A percentile compares a stretch with the other conserved stretches of the same genome.
These are phyloP conservation scores for Mustela lutreola DNA, from an alignment of 2,113 vertebrate species.

Conservation along the genomic window DNA sequence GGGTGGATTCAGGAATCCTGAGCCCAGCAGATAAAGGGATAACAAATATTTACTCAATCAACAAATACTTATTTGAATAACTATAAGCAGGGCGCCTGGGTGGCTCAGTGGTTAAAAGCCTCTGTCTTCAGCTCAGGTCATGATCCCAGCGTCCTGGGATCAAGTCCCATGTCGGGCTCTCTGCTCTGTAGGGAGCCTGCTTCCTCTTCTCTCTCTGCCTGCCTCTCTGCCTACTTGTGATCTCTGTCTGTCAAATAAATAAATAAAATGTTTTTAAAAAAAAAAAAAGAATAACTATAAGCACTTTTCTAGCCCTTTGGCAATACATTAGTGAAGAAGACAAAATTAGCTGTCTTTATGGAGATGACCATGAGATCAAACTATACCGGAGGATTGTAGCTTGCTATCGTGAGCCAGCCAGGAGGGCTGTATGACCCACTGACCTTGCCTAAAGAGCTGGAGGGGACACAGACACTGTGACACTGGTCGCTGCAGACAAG, in stretches of 20 bases:
- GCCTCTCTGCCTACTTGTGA: too few relatives aligned
- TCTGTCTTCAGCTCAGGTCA: too few relatives aligned
- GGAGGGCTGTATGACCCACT: neutral
- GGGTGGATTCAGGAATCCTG: neutral
- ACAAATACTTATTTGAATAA: neutral
- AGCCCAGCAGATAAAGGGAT: neutral
- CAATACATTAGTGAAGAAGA: neutral
- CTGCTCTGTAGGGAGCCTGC: too few relatives aligned
- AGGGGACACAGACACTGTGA: neutral
- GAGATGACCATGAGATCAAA: neutral
- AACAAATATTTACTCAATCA: conserved; percentile 2
- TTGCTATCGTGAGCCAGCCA: neutral
- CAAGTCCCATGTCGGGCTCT: too few relatives aligned
- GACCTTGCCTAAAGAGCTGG: neutral
- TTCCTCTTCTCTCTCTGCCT: too few relatives aligned
- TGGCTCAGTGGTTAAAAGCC: too few relatives aligned
- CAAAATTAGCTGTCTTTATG: neutral
- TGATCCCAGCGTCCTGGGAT: too few relatives aligned
- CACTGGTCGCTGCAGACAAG: neutral
- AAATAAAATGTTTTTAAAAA: too few relatives aligned
- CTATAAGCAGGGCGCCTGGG: too few relatives aligned
- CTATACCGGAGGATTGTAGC: too few relatives aligned
- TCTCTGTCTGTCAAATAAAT: too few relatives aligned
- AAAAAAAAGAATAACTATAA: neutral
- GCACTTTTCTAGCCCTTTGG: neutral